These are phyloP conservation scores for Phoxinus dragarum DNA, from an alignment of 2,797 vertebrate species.

Conservation along the genomic window DNA sequence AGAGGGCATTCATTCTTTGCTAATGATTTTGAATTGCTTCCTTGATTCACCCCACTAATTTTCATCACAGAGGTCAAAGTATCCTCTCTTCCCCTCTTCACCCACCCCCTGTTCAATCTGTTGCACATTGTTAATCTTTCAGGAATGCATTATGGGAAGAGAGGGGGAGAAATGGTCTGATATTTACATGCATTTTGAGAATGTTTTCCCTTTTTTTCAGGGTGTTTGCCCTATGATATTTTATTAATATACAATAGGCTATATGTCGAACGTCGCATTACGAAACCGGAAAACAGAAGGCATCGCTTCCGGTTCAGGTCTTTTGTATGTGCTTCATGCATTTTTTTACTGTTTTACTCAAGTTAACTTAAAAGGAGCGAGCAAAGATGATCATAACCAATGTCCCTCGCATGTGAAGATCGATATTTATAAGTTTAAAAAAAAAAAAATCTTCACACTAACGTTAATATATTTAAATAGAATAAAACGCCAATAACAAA, in stretches of 20 bases:
- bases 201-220: not conserved
- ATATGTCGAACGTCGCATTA: no score
- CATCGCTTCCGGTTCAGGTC: no score
- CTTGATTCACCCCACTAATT: slow-evolving; percentile 56
- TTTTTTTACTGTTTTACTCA: no score
- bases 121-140: slow-evolving; percentile 17
- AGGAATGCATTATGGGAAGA: slow-evolving; percentile 25
- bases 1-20: slow-evolving; percentile 45
- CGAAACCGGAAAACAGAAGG: no score
- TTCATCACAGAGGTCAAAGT: slow-evolving; percentile 57
- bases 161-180: not conserved
- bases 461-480: no score
- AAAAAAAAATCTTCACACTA: no score
- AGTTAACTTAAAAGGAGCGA: no score
- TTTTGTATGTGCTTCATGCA: no score
- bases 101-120: not conserved
- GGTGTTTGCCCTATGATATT: not conserved
- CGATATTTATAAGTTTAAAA: no score
- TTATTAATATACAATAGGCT: not conserved
- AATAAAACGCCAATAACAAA: no score
- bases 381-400: no score
- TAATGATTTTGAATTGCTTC: slow-evolving; percentile 57
- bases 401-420: no score
- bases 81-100: slow-evolving; percentile 32
- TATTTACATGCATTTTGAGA: not conserved